These are phyloP conservation scores for Nebria salina DNA, from an alignment of 2,888 invertebrate genomes.

Conservation along the genomic window DNA sequence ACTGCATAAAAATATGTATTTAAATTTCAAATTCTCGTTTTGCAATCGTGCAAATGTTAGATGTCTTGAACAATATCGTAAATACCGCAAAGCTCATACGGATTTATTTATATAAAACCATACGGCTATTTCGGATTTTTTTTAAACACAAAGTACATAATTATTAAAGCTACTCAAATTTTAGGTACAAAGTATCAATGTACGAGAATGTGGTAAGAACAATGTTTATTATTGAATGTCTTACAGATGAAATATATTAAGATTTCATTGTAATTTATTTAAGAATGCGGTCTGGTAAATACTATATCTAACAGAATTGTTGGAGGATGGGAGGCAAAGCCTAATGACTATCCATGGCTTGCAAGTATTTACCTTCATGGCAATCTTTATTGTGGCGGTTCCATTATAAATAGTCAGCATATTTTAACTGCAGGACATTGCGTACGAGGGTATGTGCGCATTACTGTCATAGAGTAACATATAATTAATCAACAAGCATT, in stretches of 20 bases:
- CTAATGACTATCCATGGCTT: constrained; percentile 68
- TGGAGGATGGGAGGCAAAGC: constrained; percentile 64
- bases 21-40: no score
- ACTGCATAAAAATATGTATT: no score
- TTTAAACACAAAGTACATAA: not conserved
- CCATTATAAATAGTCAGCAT: constrained; percentile 67
- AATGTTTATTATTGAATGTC: not conserved
- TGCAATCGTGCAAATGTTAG: no score
- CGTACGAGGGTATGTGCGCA: constrained; percentile 63
- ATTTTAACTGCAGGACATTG: constrained; percentile 70
- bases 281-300: constrained; percentile 57
- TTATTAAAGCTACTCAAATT: not conserved
- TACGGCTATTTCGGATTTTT: not conserved
- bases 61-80: no score
- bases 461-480: no score
- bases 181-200: not conserved
- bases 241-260: not conserved
- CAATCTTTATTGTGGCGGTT: constrained; percentile 66
- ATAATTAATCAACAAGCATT: not conserved
- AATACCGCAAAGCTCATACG: no score
- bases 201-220: not conserved
- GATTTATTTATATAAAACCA: no score
- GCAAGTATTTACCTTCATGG: constrained; percentile 63
- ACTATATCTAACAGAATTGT: constrained; percentile 63
- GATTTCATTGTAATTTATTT: constrained; percentile 9